Evolutionary conservation across 2,113 vertebrate species (phyloP).

Genomic region (Lethenteron reissneri): DNA sequence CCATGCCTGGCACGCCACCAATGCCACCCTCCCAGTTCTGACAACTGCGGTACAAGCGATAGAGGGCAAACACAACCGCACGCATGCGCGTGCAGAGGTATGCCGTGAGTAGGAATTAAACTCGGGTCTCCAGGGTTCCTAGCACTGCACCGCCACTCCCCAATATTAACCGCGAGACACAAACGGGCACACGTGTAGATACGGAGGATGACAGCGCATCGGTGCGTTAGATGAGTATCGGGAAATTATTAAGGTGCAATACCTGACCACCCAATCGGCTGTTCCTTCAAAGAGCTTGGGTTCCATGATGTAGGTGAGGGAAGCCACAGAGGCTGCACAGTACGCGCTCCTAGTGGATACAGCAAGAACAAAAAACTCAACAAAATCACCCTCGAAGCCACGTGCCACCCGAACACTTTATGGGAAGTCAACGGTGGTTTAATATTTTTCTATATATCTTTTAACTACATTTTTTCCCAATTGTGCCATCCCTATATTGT

Average conservation of each 20-base stretch:
- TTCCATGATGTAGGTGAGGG: conserved; percentile 59
- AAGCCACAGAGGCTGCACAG: conserved; percentile 67
- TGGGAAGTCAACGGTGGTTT: background rate
- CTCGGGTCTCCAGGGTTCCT: too few species aligned
- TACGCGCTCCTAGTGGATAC: conserved; percentile 46
- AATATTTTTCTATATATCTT: background rate
- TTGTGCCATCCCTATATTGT: too few species aligned
- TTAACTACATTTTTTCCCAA: background rate
- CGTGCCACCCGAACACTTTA: background rate
- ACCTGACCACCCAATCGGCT: conserved; percentile 73
- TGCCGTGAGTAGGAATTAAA: too few species aligned
- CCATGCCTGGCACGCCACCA: conserved; percentile 69
- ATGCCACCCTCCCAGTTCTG: conserved; percentile 96
- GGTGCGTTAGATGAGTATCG: too few species aligned
- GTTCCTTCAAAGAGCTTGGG: conserved; percentile 54
- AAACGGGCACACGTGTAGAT: too few species aligned
- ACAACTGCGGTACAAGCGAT: conserved; percentile 29
- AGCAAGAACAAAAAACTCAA: background rate
- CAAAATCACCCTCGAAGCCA: too few species aligned
- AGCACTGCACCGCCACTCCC: too few species aligned
- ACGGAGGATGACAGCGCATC: too few species aligned
- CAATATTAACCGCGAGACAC: too few species aligned
- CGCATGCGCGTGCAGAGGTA: background rate
- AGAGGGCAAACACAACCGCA: conserved; percentile 7
- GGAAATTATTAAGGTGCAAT: background rate